Conservation (phyloP, 2,888 invertebrate species). For the Scrobipalpa costella region DNA sequence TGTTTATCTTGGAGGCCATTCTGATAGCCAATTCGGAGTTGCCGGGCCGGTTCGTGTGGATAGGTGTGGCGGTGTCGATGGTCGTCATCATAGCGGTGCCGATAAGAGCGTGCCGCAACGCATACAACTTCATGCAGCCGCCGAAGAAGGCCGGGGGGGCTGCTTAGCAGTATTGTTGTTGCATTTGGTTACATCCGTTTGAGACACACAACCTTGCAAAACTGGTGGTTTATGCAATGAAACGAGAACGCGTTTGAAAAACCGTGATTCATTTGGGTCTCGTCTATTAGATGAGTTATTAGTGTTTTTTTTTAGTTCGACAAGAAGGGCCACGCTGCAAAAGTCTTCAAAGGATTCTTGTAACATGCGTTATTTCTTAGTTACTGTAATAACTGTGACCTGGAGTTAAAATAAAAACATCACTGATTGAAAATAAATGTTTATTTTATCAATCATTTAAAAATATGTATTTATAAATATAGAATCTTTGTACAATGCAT, state of each 20-base stretch:
- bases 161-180: conserved; percentile 25
- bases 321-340: no score
- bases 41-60: conserved; percentile 43
- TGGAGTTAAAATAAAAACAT: conserved; percentile 41
- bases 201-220: no score
- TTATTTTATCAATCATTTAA: conserved; percentile 79
- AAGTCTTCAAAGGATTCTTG: no score
- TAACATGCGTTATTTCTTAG: no score
- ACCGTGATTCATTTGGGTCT: no score
- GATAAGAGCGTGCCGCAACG: conserved; percentile 55
- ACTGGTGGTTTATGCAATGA: neutral
- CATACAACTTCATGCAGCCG: conserved; percentile 46
- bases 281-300: no score
- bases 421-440: conserved; percentile 74
- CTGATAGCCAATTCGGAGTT: conserved; percentile 48
- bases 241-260: no score
- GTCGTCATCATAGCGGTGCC: conserved; percentile 51
- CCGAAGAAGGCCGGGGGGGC: neutral
- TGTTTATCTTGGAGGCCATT: conserved; percentile 48
- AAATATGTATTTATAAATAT: conserved; percentile 74
- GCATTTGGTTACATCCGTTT: neutral
- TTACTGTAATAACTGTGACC: no score
- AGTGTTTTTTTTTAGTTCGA: no score
- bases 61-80: conserved; percentile 49
- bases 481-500: conserved; percentile 77